Conservation (phyloP, 2,888 invertebrate species). For the Empis livida region DNA sequence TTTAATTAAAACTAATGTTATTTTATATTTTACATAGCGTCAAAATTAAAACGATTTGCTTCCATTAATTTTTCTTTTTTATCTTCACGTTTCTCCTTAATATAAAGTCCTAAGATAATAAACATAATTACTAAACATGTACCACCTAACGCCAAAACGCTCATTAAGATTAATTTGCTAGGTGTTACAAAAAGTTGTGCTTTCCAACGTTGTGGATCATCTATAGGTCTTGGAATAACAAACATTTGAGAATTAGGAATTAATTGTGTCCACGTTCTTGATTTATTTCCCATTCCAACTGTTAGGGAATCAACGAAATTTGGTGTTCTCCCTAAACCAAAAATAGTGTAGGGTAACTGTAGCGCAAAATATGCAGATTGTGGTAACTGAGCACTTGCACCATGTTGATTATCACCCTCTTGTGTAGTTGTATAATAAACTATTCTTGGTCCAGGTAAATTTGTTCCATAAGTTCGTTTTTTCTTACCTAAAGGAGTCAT, state of each 20-base stretch:
- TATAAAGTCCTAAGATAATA: conserved; percentile 77
- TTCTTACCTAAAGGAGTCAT: conserved; percentile 63
- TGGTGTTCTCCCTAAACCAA: conserved; percentile 94
- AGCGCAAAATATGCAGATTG: conserved; percentile 87
- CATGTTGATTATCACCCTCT: conserved; percentile 66
- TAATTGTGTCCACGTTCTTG: conserved; percentile 73
- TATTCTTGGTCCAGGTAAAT: conserved; percentile 82
- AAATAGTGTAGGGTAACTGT: conserved; percentile 90
- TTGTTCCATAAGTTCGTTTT: conserved; percentile 72
- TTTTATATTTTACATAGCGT: conserved; percentile 53
- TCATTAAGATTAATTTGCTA: conserved; percentile 83
- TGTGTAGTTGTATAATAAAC: conserved; percentile 80
- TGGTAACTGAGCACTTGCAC: conserved; percentile 75
- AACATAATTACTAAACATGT: conserved; percentile 73
- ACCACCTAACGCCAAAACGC: conserved; percentile 75
- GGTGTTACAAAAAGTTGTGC: conserved; percentile 90
- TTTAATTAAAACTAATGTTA: too few relatives aligned
- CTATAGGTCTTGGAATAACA: conserved; percentile 75
- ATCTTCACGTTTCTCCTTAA: conserved; percentile 78
- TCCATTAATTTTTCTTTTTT: conserved; percentile 65
- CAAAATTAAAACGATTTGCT: conserved; percentile 73
- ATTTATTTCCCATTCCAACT: conserved; percentile 61
- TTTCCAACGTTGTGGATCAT: conserved; percentile 69
- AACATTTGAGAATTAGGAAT: conserved; percentile 98
- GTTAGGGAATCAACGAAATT: conserved; percentile 89